Evolutionary conservation across 2,113 vertebrate species (phyloP).

Genomic region (Amphiprion ocellaris): DNA sequence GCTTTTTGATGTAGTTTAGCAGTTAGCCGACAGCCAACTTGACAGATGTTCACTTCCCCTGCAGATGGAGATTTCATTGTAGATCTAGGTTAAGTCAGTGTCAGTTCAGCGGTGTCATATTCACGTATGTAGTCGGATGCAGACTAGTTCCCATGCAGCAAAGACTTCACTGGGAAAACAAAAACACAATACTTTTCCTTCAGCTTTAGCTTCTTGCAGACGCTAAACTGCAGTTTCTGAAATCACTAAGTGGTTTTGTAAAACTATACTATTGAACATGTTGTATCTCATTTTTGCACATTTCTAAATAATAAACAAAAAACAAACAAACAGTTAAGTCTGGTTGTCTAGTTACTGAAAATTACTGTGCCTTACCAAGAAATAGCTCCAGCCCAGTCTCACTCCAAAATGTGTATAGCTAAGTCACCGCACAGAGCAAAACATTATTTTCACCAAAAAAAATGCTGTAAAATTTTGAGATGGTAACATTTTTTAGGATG

Average conservation of each 20-base stretch:
- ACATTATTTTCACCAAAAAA: too few species aligned
- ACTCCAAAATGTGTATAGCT: too few species aligned
- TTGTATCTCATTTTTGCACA: too few species aligned
- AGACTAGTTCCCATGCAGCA: background rate
- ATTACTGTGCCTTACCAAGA: too few species aligned
- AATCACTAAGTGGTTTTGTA: background rate
- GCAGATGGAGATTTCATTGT: constrained; percentile 49
- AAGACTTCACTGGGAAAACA: background rate
- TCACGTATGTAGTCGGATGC: background rate
- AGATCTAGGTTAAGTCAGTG: constrained; percentile 35
- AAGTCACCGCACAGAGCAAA: too few species aligned
- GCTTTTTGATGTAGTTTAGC: constrained; percentile 46
- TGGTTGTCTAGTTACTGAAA: background rate
- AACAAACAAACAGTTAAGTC: background rate
- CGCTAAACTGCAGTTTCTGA: background rate
- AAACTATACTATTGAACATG: background rate
- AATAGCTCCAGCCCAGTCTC: too few species aligned
- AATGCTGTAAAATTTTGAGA: too few species aligned
- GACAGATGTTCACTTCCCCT: constrained; percentile 52
- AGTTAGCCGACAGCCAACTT: constrained; percentile 23
- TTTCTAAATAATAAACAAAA: too few species aligned
- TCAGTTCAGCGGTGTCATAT: constrained; percentile 31
- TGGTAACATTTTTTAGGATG: too few species aligned
- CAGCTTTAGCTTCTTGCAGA: background rate
- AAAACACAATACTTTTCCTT: background rate